phyloP scores from a whole-genome alignment of 2,888 invertebrate species.

The Andrena hattorfiana region DNA sequence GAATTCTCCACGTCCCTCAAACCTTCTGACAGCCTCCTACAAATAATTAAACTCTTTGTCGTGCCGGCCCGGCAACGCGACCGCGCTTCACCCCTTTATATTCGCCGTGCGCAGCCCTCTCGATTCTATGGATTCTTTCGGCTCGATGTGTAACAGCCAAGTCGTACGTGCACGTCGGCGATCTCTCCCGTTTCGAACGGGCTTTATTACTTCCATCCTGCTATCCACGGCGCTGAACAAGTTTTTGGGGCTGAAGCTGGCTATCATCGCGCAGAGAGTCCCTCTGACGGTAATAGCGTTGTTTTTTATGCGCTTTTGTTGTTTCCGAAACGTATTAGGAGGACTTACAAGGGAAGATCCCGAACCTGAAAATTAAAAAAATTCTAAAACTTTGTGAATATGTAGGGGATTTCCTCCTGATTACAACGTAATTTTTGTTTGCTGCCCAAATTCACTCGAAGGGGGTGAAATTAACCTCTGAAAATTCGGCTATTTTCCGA shows the following conservation, averaged over 20 bases:
- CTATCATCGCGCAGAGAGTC: not conserved
- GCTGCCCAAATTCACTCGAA: too few relatives aligned
- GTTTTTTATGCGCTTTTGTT: not conserved
- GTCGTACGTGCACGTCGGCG: constrained; percentile 14
- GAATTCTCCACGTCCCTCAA: constrained; percentile 60
- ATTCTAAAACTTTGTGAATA: too few relatives aligned
- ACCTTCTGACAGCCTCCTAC: constrained; percentile 63
- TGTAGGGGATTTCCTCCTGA: too few relatives aligned
- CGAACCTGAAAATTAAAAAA: too few relatives aligned
- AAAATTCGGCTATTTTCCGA: too few relatives aligned
- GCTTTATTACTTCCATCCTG: not conserved
- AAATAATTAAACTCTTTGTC: constrained; percentile 69
- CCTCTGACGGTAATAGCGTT: not conserved
- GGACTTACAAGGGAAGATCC: too few relatives aligned
- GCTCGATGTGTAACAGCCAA: constrained; percentile 52
- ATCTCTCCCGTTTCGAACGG: constrained; percentile 6
- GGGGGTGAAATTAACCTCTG: too few relatives aligned
- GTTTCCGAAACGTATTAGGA: not conserved
- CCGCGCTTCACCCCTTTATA: constrained; percentile 56
- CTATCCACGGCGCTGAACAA: not conserved
- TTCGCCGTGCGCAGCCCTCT: constrained; percentile 40
- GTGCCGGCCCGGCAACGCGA: constrained; percentile 41
- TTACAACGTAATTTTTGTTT: too few relatives aligned
- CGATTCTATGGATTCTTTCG: constrained; percentile 59
- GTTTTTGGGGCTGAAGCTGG: not conserved